Percentiles rank a stretch among this genome's conserved stretches.
Conservation (phyloP, 2,113 vertebrate genomes). For the Menura novaehollandiae region DNA sequence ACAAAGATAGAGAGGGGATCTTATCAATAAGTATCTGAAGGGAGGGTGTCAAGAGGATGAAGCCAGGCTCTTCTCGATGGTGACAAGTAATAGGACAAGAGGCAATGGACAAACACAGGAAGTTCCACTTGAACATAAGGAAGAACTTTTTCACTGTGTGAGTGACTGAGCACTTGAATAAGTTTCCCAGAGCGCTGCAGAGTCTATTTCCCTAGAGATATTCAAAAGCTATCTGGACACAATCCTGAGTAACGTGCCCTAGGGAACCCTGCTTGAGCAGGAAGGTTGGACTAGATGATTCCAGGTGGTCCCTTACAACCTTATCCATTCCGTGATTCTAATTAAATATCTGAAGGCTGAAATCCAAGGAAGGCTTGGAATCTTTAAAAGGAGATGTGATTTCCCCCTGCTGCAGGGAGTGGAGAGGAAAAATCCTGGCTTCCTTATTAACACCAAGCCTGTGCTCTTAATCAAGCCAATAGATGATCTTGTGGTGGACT, state of each 20-base stretch:
- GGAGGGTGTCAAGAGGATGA: neutral
- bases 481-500: neutral
- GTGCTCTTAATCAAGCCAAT: neutral
- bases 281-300: neutral
- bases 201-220: neutral
- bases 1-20: fast-evolving
- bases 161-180: neutral
- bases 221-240: neutral
- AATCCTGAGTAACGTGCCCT: neutral
- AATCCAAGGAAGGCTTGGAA: neutral
- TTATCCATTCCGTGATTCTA: neutral
- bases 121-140: neutral
- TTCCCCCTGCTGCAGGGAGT: fast-evolving
- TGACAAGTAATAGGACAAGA: neutral
- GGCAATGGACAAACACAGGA: neutral
- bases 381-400: neutral
- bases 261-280: neutral
- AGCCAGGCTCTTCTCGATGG: neutral
- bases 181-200: neutral
- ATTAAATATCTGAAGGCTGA: neutral
- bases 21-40: neutral
- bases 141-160: neutral
- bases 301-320: neutral
- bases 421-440: neutral
- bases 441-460: neutral